phyloP scores from a whole-genome alignment of 2,888 invertebrate genomes.

The Pocota personata region DNA sequence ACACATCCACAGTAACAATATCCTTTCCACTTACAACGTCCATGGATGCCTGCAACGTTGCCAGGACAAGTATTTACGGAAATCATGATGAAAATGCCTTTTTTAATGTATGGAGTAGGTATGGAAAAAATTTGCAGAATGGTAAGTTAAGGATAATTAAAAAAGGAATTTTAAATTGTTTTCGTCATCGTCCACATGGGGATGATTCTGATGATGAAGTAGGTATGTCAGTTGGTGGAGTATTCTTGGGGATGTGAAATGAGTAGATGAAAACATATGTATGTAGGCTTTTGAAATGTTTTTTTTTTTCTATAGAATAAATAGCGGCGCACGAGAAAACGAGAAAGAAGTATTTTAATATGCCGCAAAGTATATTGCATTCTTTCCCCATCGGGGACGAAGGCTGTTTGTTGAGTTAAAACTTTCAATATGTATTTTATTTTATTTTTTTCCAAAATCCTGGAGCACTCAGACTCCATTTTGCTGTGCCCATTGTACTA shows the following conservation, averaged over 20 bases:
- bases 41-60: slow-evolving; percentile 33
- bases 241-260: background rate
- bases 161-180: slow-evolving; percentile 68
- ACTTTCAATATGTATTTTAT: too few relatives aligned
- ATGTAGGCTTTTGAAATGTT: slow-evolving; percentile 18
- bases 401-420: slow-evolving; percentile 6
- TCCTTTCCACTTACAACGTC: slow-evolving; percentile 43
- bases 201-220: background rate
- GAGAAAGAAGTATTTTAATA: slow-evolving; percentile 37
- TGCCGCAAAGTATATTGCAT: slow-evolving; percentile 61
- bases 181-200: slow-evolving; percentile 45
- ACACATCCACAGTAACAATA: slow-evolving; percentile 18
- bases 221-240: background rate
- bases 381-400: background rate
- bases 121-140: background rate
- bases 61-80: slow-evolving; percentile 50
- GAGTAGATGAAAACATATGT: too few relatives aligned
- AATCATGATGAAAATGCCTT: slow-evolving; percentile 66
- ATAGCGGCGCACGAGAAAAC: background rate
- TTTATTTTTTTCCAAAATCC: too few relatives aligned
- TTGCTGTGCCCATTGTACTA: too few relatives aligned
- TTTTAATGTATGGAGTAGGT: slow-evolving; percentile 39
- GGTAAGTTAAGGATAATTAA: slow-evolving; percentile 65
- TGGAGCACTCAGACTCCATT: too few relatives aligned
- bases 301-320: background rate